Evolutionary conservation across 2,888 invertebrate genomes (phyloP).

Genomic region (Morpho deidamia): DNA sequence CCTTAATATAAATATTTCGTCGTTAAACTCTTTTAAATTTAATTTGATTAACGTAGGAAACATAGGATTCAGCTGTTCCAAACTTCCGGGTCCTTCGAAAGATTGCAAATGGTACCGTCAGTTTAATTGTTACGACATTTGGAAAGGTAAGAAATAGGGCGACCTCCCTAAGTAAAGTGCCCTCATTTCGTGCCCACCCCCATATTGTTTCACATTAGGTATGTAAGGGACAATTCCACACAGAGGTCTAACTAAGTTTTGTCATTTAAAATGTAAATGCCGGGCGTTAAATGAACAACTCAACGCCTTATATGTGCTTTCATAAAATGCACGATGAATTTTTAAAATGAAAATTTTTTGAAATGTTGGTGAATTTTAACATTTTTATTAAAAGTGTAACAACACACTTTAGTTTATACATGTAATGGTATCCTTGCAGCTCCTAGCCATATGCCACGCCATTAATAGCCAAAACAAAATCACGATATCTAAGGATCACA

Average conservation of each 20-base stretch:
- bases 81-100: neutral
- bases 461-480: too few relatives aligned
- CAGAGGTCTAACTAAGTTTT: constrained; percentile 21
- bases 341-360: too few relatives aligned
- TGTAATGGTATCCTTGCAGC: too few relatives aligned
- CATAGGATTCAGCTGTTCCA: neutral
- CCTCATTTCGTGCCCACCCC: constrained; percentile 32
- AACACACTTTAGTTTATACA: too few relatives aligned
- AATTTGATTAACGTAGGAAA: too few relatives aligned
- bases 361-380: too few relatives aligned
- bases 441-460: too few relatives aligned
- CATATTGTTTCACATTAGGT: constrained; percentile 34
- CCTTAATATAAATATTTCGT: too few relatives aligned
- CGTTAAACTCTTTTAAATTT: too few relatives aligned
- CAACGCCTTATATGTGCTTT: neutral
- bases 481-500: too few relatives aligned
- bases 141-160: constrained; percentile 28
- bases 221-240: constrained; percentile 29
- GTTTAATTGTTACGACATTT: constrained; percentile 37
- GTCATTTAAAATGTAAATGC: constrained; percentile 19
- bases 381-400: too few relatives aligned
- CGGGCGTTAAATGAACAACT: constrained; percentile 2
- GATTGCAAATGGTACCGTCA: constrained; percentile 29
- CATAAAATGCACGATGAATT: too few relatives aligned
- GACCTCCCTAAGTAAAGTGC: constrained; percentile 30